Evolutionary conservation across 2,113 vertebrate species (phyloP).

Genomic region (Crotalus viridis): DNA sequence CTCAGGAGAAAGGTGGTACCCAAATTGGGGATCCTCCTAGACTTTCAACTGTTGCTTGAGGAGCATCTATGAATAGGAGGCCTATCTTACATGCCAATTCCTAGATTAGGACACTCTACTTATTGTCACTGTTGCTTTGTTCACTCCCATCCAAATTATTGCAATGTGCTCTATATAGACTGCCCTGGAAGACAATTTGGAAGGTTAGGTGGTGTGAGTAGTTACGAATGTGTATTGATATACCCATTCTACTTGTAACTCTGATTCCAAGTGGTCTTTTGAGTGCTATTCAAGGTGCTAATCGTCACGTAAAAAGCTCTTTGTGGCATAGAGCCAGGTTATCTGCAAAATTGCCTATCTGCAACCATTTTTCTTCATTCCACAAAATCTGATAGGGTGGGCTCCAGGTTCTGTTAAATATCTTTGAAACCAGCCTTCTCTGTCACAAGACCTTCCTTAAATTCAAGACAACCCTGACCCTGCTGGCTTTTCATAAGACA

Average conservation of each 20-base stretch:
- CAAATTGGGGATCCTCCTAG: neutral
- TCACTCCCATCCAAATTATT: neutral
- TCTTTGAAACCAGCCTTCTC: neutral
- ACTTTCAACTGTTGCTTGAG: neutral
- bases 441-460: neutral
- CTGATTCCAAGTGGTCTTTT: neutral
- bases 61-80: neutral
- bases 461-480: neutral
- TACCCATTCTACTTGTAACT: neutral
- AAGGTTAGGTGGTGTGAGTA: neutral
- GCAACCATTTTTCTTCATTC: neutral
- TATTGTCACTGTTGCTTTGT: neutral
- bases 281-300: neutral
- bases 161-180: neutral
- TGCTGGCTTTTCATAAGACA: neutral
- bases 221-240: neutral
- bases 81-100: neutral
- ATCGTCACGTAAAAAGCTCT: neutral
- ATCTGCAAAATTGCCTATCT: neutral
- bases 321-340: neutral
- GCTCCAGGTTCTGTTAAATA: neutral
- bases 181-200: neutral
- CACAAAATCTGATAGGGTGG: neutral
- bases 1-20: neutral
- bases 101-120: neutral